Evolutionary conservation across 2,888 invertebrate genomes (phyloP).

Genomic region (Campopleginae sp.): DNA sequence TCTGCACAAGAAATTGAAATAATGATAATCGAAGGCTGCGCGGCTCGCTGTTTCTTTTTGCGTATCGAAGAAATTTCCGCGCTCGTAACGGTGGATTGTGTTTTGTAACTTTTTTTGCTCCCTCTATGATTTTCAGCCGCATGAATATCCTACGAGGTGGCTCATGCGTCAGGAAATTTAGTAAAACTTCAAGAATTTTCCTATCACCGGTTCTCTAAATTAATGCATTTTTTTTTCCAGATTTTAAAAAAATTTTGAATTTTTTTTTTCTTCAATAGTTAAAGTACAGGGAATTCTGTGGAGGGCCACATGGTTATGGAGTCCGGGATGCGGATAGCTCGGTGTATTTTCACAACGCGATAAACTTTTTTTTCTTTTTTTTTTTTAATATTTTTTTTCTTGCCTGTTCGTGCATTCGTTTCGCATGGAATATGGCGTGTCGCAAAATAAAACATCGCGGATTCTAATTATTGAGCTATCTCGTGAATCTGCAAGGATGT

Average conservation of each 20-base stretch:
- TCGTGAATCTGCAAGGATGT: background rate
- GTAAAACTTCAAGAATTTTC: background rate
- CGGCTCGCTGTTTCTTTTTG: background rate
- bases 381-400: background rate
- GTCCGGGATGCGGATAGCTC: conserved; percentile 11
- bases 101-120: background rate
- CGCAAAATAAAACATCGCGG: conserved; percentile 28
- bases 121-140: background rate
- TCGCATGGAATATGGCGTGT: conserved; percentile 52
- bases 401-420: conserved; percentile 16
- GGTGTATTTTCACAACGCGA: conserved; percentile 7
- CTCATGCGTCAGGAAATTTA: background rate
- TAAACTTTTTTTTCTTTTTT: background rate
- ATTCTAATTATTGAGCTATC: conserved; percentile 27
- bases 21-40: background rate
- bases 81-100: background rate
- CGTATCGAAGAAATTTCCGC: background rate
- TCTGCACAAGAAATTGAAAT: conserved; percentile 5
- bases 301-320: conserved; percentile 10
- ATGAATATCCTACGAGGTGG: no score
- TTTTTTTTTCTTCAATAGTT: no score
- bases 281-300: conserved; percentile 26
- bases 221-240: no score
- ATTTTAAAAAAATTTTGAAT: no score
- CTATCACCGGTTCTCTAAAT: no score